Base-by-base conservation (phyloP, 2,888 invertebrate species). In the Athalia cordata region DNA sequence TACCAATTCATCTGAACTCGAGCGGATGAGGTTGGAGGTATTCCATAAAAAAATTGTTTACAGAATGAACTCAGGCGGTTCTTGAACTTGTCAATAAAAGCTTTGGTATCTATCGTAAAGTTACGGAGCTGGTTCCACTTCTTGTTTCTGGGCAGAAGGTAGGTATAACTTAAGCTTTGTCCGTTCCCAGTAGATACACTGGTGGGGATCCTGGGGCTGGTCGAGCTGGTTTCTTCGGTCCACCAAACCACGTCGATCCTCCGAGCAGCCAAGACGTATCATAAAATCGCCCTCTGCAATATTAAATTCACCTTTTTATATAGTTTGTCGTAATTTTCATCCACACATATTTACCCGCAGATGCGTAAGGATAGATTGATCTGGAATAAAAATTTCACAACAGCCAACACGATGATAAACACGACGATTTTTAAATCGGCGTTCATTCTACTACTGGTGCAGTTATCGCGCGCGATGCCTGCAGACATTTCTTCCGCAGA, bases 351-450 rank as follows among this genome's bases (percentile, higher is more conserved):
- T 29, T 29, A 29, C 29, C 29, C 29, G 29, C 29, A 29, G 2
- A 29, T 29, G 29, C 29, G 29, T 29, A 29, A 29, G 29, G 29
- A 29, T 29, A 29, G 29, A 29, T 29, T 29, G 29, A 29, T 1
- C 29, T 29, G 29, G 2, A 29, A 29, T 29, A 29, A 29, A 29
- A 29, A 29, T 29, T 29, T 29, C 2, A 29, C 29, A 29, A 29
- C 29, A 29, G 29, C 29, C 29, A 29, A 29, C 29, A 29, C 49
- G 45, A 75, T 75, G 80, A 87, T 87, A 81, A 88, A 88, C 80
- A 87, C 86, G 87, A 82, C 86, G 65, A 81, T 89, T 59, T 88
- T 89, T 81, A 86, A 87, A 80, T 84, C 82, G 47, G 81, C 84
- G 55, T 70, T 85, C 61, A 68, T 66, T 64, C 47, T 85, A 4